Conservation (phyloP, 2,113 vertebrate genomes). For the Prionailurus viverrinus region DNA sequence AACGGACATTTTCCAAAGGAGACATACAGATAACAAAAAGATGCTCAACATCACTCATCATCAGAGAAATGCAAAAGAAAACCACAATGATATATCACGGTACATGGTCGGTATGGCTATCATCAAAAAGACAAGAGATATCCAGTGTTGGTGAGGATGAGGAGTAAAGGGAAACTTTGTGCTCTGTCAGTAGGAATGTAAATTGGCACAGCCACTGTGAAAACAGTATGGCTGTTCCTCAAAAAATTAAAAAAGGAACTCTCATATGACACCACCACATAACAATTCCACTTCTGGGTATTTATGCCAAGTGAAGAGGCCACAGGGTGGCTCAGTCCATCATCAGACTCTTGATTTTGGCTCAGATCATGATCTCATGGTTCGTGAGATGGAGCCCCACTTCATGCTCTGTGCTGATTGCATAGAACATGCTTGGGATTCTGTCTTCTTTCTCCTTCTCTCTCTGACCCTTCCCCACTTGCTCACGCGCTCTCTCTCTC, state of each 20-base stretch:
- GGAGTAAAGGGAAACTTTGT: not conserved
- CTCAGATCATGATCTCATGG: too few relatives aligned
- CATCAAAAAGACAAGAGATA: not conserved
- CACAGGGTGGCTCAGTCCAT: too few relatives aligned
- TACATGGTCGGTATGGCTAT: not conserved
- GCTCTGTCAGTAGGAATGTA: not conserved
- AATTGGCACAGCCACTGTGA: not conserved
- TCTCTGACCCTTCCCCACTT: too few relatives aligned
- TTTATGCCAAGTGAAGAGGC: not conserved
- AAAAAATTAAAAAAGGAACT: not conserved
- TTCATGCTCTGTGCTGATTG: too few relatives aligned
- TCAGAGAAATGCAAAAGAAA: not conserved
- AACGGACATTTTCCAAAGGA: not conserved
- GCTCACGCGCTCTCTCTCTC: too few relatives aligned
- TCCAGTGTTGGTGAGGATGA: not conserved
- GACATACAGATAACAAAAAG: not conserved
- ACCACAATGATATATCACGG: not conserved
- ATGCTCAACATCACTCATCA: not conserved
- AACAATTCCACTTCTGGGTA: not conserved
- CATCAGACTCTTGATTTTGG: too few relatives aligned
- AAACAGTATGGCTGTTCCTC: not conserved
- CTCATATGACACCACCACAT: not conserved
- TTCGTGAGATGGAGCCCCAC: too few relatives aligned
- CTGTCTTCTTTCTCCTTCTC: too few relatives aligned
- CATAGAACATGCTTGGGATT: too few relatives aligned